phyloP scores from a whole-genome alignment of 2,797 vertebrate genomes.

The Galagoides demidoff region DNA sequence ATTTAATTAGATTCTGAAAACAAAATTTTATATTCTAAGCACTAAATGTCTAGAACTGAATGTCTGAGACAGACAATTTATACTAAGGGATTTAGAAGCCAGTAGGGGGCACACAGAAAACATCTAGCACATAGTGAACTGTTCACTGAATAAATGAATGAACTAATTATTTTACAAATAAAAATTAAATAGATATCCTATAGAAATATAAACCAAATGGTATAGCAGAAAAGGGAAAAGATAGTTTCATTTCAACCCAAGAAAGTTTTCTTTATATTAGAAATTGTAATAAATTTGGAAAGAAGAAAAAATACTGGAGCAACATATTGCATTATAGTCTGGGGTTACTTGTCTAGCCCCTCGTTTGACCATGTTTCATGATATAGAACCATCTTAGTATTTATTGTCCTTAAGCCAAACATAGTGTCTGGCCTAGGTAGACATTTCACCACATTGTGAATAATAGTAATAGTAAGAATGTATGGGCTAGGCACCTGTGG shows the following conservation, averaged over 20 bases:
- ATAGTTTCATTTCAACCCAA: background rate
- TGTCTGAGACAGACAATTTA: background rate
- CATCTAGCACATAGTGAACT: background rate
- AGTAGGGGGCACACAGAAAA: conserved; percentile 64
- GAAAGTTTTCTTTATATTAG: background rate
- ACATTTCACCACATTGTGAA: background rate
- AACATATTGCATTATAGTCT: background rate
- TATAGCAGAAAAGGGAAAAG: background rate
- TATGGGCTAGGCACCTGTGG: background rate
- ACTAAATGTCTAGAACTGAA: background rate
- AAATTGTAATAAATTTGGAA: background rate
- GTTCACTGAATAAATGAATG: background rate
- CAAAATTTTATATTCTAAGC: background rate
- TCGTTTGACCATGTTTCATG: background rate
- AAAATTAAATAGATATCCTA: background rate
- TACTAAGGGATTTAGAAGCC: conserved; percentile 26
- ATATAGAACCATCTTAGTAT: background rate
- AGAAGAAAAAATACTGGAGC: background rate
- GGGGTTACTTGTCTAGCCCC: background rate
- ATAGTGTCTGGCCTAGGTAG: background rate
- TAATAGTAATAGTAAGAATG: too few relatives aligned
- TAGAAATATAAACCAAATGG: background rate
- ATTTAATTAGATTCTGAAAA: background rate
- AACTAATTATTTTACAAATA: background rate
- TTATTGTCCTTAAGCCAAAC: background rate